Base-by-base conservation (phyloP, 53 echinoderm and acorn worm species). In the Stichopus horrens region DNA sequence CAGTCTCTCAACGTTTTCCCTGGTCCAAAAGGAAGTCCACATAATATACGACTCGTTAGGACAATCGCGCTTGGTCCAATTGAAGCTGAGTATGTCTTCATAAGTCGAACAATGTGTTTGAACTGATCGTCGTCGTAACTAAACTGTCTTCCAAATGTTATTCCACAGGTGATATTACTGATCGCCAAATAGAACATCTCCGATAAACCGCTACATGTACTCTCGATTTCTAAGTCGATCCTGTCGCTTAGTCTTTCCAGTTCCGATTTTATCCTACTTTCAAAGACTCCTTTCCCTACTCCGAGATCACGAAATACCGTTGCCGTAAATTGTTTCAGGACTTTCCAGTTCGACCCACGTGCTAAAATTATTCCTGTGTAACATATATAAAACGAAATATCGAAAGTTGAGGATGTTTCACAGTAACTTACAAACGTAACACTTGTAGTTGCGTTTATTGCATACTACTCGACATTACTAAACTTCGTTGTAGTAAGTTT, bases 141-240 rank as follows among this genome's bases (percentile, higher is more conserved):
- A 23, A 37, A 85, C 66, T 85, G 85, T 65, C 22, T 20, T 10
- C 85, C 85, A 67, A 85, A 85, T 63, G 85, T 85, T 8, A 85
- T 23, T 52, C 85, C 85, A 59, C 85, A 85, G 23, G 59, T 68
- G 6, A 85, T 68, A 52, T 85, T 85, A 9, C 85, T 52, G 11
- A 85, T 37, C 4, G 85, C 60, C 13, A 59, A 22, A 65, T 85
- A 51, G 16, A 85, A 66, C 23, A 66, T 8, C 4, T 85, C 85
- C 71, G 19, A n/a, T 71, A 71, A 20, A 71, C n/a, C 19, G 71
- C 2, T 7, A 18, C 71, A 71, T 37, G 37, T 37, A 71, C 16
- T 16, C 4, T 18, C n/a, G 6, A 18, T 20, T n/a, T 7, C 16
- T 71, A 16, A 7, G 71, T 71, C 71, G 4, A 76, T 23, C 52